Base-by-base conservation (phyloP, 2,888 invertebrate species). In the Tachina grossa region DNA sequence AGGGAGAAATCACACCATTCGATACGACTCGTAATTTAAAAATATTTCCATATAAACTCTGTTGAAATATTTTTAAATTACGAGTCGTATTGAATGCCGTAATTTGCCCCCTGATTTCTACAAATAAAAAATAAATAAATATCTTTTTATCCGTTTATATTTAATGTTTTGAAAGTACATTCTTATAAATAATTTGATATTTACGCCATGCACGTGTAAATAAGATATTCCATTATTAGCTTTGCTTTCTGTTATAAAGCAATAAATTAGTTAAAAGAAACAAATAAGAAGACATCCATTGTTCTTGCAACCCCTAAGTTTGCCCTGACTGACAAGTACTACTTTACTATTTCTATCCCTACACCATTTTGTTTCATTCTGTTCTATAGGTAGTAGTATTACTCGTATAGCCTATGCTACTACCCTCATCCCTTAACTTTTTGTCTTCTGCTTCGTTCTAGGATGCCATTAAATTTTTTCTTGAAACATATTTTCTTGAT, bases 351-450 rank as follows among this genome's bases (percentile, higher is more conserved):
- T 78, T 71, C 75, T 75, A 78, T 85, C 71, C 79, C 76, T 83
- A 75, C 75, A 49, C 47, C 72, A 79, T 78, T 22, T 83, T 83
- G 59, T 83, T 61, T 65, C 63, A 8, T 65, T 19, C 16, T 43
- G 55, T 57, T 65, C 69, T 85, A 74, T 57, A n/a, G n/a, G n/a
- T n/a, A 55, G 59, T 85, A 69, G 78, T 76, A 51, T 49, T 31
- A 22, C 22, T 22, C 22, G 22, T 22, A 31, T 31, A 49, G 41
- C 49, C 22, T 66, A 43, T 79, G 74, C 72, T 61, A 85, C 72
- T 61, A 85, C 83, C 85, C 79, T 84, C 81, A 84, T 81, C 81
- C 84, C 84, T 81, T 84, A 69, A 68, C 5, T 6, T 31, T 31
- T 31, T 65, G 41, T 51, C 45, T 66, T 75, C 57, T 68, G 39